Evolutionary conservation across 2,797 vertebrate genomes (phyloP), one percentile per base, ranked within the genome.

Genomic region (Danio kyathit): DNA sequence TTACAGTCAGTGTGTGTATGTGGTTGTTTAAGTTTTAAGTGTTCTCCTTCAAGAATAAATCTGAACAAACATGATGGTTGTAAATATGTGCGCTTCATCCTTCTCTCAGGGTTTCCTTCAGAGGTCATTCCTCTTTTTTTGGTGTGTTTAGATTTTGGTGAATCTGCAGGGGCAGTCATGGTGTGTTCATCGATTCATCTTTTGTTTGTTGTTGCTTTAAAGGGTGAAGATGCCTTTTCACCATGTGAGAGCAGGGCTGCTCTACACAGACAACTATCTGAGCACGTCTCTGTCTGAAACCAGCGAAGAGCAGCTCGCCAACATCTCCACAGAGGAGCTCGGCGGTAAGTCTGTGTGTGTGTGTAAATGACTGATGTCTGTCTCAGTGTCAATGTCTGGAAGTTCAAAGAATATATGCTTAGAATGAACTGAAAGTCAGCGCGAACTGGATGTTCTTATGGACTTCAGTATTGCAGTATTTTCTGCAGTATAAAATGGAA

Each of bases 141-240:
- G 67, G 10, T 11, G 49, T 29, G 9, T 13, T 52, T 13, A 78
- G 46, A 41, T 14, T 43, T 21, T 41, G 10, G 54, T 57, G 40
- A 49, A 10, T 38, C 74, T 66, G 49, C 46, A 60, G 66, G 57
- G 21, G 41, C 49, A 29, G 65, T 43, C 40, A 54, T 56, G 66
- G 44, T 48, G 4, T 63, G 46, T 65, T 65, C 40, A 64, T 66
- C 29, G 4, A 80, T 73, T 67, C 56, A 56, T 60, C 21, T 73
- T 46, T 70, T 57, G 56, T 44, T 71, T 59, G 67, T 80, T 88
- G 12, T 82, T 74, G 61, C 56, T 54, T 69, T 61, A 21, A 89
- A 98, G 98, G 96, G 96, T 96, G 92, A 98, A 98, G 94, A 99
- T 99, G 98, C 97, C 98, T 91, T 99, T 99, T 95, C 98, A 98